Evolutionary conservation across 2,113 vertebrate species (phyloP), one percentile per base, ranked within the genome.

Genomic region (Phyllopteryx taeniolatus): DNA sequence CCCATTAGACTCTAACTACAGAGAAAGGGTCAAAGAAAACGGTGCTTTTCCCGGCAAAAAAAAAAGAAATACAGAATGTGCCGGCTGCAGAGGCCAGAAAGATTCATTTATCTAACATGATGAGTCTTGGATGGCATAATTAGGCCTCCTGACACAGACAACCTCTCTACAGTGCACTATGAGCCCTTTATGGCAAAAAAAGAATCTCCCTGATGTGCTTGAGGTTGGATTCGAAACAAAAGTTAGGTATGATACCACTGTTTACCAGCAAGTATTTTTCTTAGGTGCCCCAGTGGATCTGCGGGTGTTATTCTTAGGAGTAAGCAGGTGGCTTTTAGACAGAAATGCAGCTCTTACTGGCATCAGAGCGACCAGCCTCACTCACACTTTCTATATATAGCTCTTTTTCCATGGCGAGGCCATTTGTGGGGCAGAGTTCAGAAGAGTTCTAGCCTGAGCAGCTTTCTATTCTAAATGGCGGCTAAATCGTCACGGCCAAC

Each of bases 351-450:
- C 86, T 84, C 86, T 86, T 71, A 76, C 85, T 90, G 90, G 89
- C 88, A 89, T 82, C 72, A 76, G 72, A 77, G 81, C 81, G 57
- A 81, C 80, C 86, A 85, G 83, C 90, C 90, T 88, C 90, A 87
- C 83, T 85, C 82, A 84, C 89, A 90, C 85, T 80, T 85, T 85
- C 91, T 92, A 92, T 87, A 91, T 90, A 86, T 92, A 92, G 88
- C 88, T 89, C 80, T 89, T 91, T 92, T 92, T 91, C 91, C 90
- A 91, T 90, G 83, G 82, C 80, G 46, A 73, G 85, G 87, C 86
- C 87, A 88, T 89, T 83, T 85, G 85, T 82, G 85, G 90, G 86
- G 77, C 85, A 89, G 87, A 81, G 90, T 87, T 89, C 86, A 90
- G 76, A 83, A 83, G 82, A 86, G 85, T 80, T 75, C 81, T 86